These are phyloP conservation scores for Odontomachus brunneus DNA, from an alignment of 1,140 invertebrate species.

Conservation along the genomic window DNA sequence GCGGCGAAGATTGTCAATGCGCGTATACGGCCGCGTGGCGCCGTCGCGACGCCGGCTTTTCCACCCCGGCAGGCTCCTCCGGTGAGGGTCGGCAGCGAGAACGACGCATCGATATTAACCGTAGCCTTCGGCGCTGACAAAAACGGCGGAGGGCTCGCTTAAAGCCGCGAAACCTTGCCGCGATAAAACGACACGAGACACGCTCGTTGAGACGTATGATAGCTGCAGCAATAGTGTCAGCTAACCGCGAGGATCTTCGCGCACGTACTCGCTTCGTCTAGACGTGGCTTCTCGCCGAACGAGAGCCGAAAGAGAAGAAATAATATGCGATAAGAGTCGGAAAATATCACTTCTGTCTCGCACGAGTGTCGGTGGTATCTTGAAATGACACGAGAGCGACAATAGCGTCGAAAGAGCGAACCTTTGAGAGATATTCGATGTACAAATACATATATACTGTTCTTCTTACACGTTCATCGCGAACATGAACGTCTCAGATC, in stretches of 20 bases:
- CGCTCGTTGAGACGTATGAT: not conserved
- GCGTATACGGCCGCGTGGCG: conserved; percentile 37
- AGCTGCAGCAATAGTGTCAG: conserved; percentile 9
- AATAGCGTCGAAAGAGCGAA: no score
- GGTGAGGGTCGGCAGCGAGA: not conserved
- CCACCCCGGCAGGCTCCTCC: not conserved
- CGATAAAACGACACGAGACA: conserved; percentile 33
- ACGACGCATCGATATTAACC: conserved; percentile 45
- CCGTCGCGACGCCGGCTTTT: conserved; percentile 58
- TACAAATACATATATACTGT: no score
- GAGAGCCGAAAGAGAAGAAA: not conserved
- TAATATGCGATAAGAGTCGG: not conserved
- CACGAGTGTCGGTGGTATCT: not conserved
- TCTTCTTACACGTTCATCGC: no score
- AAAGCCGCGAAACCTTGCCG: conserved; percentile 19
- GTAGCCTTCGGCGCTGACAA: conserved; percentile 23
- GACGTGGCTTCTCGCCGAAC: conserved; percentile 19
- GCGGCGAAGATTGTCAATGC: conserved; percentile 48
- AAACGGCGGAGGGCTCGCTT: conserved; percentile 40
- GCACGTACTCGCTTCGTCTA: not conserved
- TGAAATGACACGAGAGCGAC: no score
- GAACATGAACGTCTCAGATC: no score
- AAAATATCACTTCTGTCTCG: not conserved
- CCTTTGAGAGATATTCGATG: no score
- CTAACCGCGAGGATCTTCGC: conserved; percentile 1